A percentile compares a stretch with the other conserved stretches of the same genome.
Evolutionary conservation across 1,140 invertebrate species (phyloP).

Genomic region (Aphis gossypii): DNA sequence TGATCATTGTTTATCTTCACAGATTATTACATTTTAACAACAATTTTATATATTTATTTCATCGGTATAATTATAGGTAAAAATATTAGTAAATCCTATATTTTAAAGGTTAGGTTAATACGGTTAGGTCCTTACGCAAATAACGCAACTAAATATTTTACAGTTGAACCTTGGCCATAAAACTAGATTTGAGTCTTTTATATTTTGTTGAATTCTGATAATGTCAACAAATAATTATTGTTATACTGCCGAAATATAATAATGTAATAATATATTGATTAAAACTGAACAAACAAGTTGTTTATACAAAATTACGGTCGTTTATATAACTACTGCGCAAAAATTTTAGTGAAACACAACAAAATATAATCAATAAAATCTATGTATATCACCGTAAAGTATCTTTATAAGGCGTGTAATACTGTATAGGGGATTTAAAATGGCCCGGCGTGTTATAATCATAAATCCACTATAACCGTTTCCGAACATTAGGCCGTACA

Average conservation of each 20-base stretch:
- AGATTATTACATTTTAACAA: not conserved
- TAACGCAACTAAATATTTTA: not conserved
- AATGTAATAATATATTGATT: not conserved
- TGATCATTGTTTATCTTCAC: not conserved
- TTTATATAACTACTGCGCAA: not conserved
- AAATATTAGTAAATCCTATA: not conserved
- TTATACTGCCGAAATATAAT: not conserved
- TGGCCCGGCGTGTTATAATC: not conserved
- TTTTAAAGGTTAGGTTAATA: not conserved
- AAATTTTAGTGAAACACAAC: not conserved
- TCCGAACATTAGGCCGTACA: not conserved
- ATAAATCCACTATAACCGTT: not conserved
- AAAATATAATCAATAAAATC: not conserved
- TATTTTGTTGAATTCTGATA: not conserved
- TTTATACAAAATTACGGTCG: not conserved
- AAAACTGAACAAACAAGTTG: not conserved
- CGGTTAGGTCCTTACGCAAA: no score
- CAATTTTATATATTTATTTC: no score
- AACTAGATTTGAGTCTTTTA: not conserved
- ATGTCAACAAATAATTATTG: not conserved
- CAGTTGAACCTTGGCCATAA: not conserved
- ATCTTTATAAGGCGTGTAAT: not conserved
- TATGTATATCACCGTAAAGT: not conserved
- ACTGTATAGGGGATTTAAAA: not conserved
- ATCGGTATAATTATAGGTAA: not conserved